Percentiles rank a stretch among this genome's conserved stretches.
Conservation (phyloP, 2,113 vertebrate species). For the Puntigrus tetrazona region DNA sequence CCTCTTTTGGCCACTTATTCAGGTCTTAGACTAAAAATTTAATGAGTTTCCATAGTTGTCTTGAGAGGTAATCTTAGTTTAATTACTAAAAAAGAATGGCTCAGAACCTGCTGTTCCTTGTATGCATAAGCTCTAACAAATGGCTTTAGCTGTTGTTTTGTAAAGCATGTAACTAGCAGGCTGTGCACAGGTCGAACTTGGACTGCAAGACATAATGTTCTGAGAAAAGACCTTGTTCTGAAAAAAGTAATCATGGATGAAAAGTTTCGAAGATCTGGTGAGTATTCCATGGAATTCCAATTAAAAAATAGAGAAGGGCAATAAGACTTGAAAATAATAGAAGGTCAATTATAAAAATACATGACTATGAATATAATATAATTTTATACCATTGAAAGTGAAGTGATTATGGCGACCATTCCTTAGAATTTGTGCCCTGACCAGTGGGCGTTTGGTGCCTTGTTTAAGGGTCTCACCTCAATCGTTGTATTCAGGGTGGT, state of each 20-base stretch:
- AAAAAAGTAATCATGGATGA: neutral
- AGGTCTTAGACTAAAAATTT: neutral
- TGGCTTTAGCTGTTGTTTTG: neutral
- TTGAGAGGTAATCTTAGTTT: neutral
- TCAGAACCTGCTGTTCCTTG: neutral
- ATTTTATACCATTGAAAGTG: too few species aligned
- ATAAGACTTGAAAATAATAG: neutral
- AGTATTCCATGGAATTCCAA: neutral
- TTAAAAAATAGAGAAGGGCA: neutral
- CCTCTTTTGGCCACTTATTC: neutral
- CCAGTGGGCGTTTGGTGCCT: too few species aligned
- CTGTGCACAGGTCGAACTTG: neutral
- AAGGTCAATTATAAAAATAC: neutral
- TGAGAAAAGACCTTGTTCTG: neutral
- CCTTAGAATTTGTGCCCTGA: too few species aligned
- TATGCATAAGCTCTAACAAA: neutral
- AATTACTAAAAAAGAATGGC: neutral
- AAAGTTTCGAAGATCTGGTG: neutral
- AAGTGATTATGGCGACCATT: too few species aligned
- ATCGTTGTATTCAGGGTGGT: too few species aligned
- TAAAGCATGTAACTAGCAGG: neutral
- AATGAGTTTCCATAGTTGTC: slow-evolving; percentile 4
- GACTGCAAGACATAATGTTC: neutral
- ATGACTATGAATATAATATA: too few species aligned
- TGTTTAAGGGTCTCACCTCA: too few species aligned